A percentile compares a stretch with the other conserved stretches of the same genome.
Evolutionary conservation across 2,888 invertebrate species (phyloP).

Genomic region (Ernsta delagoae): DNA sequence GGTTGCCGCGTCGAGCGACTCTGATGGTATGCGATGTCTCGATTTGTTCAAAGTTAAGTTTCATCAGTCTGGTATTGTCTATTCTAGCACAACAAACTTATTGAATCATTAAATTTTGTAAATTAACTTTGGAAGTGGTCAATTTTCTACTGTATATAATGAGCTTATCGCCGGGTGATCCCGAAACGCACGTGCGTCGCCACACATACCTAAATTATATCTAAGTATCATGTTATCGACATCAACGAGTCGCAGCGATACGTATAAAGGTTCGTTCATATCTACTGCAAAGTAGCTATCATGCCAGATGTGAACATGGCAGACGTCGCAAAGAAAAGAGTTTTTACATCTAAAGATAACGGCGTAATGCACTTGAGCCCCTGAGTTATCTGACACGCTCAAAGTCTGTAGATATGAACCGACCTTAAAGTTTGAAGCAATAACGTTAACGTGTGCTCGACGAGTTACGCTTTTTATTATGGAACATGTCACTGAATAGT

Average conservation of each 20-base stretch:
- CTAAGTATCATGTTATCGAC: slow-evolving; percentile 64
- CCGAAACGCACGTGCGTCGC: slow-evolving; percentile 78
- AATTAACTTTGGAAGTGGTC: slow-evolving; percentile 81
- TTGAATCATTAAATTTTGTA: slow-evolving; percentile 75
- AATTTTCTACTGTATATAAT: slow-evolving; percentile 83
- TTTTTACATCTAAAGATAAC: too few relatives aligned
- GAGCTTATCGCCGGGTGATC: slow-evolving; percentile 82
- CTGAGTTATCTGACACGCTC: too few relatives aligned
- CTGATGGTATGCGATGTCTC: slow-evolving; percentile 38
- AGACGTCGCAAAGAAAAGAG: too few relatives aligned
- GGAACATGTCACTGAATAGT: slow-evolving; percentile 75
- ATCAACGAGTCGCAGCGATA: slow-evolving; percentile 68
- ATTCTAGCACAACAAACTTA: slow-evolving; percentile 76
- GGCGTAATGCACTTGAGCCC: too few relatives aligned
- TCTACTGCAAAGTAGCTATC: too few relatives aligned
- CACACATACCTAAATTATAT: slow-evolving; percentile 59
- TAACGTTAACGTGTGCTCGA: slow-evolving; percentile 76
- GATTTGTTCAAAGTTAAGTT: slow-evolving; percentile 52
- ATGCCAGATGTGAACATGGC: too few relatives aligned
- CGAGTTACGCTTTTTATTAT: slow-evolving; percentile 74
- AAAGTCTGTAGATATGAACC: too few relatives aligned
- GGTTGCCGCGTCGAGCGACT: slow-evolving; percentile 37
- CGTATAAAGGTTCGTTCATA: slow-evolving; percentile 66
- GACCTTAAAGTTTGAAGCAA: slow-evolving; percentile 60
- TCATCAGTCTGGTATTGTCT: slow-evolving; percentile 64